phyloP scores from a whole-genome alignment of 1,140 invertebrate genomes.

The Atta colombica region DNA sequence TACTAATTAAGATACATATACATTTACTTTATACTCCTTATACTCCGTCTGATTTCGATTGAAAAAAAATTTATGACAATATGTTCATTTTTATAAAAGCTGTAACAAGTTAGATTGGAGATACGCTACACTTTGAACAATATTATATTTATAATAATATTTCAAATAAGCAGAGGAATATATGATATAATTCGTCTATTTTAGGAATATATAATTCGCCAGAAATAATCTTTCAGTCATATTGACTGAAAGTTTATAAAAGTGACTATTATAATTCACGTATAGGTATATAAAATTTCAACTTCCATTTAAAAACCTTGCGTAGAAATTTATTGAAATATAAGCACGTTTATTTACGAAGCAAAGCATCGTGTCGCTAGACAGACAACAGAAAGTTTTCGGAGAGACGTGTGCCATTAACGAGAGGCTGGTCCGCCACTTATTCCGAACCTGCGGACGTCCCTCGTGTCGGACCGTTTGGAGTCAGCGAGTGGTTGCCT shows the following conservation, averaged over 20 bases:
- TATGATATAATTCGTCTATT: no score
- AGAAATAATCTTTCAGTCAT: not conserved
- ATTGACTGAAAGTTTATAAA: not conserved
- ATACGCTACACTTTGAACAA: no score
- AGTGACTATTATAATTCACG: not conserved
- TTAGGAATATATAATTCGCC: not conserved
- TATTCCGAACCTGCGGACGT: constrained; percentile 50
- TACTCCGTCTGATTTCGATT: no score
- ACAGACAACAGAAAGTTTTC: constrained; percentile 45
- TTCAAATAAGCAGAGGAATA: not conserved
- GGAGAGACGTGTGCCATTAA: constrained; percentile 51
- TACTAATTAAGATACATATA: no score
- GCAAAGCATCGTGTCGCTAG: not conserved
- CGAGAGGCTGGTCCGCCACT: constrained; percentile 29
- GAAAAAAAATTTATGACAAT: no score
- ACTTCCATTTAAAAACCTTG: not conserved
- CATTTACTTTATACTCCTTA: no score
- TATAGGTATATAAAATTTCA: not conserved
- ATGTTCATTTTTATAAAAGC: no score
- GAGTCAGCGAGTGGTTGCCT: constrained; percentile 20
- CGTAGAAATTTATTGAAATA: not conserved
- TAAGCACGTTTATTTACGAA: constrained; percentile 21
- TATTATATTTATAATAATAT: no score
- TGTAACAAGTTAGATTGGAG: no score
- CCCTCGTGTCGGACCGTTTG: constrained; percentile 28